Base-by-base conservation (phyloP, 2,888 invertebrate species). In the Drosophila setosimentum region DNA sequence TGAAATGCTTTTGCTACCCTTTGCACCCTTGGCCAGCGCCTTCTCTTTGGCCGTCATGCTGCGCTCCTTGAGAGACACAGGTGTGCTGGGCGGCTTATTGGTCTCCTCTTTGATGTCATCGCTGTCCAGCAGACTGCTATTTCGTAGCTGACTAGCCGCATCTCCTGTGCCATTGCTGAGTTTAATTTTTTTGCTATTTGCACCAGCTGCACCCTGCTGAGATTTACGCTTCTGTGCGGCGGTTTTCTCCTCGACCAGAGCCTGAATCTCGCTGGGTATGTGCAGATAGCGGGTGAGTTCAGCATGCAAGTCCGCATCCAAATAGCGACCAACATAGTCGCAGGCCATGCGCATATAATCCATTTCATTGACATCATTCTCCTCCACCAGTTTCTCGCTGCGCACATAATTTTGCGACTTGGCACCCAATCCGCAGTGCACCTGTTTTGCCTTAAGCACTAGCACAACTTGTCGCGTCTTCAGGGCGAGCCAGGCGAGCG, bases 301-400 rank as follows among this genome's bases (percentile, higher is more conserved):
- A 65, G 94, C 94, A 62, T 95, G 94, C 61, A 97, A 92, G 77
- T 96, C 95, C 51, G 95, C 95, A 87, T 95, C 94, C 35, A 97
- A 93, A 92, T 97, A 97, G 86, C 97, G 96, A 0, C 96, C 96
- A 53, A 97, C 94, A 73, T 97, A 95, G 16, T 97, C 97, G 92
- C 95, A 95, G 0, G 97, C 96, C 94, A 91, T 88, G 33, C 91
- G 90, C 49, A 90, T 55, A 62, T 89, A 92, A 50, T 93, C 92
- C 60, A 81, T 78, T 65, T 92, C 88, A 37, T 84, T 77, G 16
- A 82, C 76, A 18, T 78, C 76, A 54, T 95, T 95, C 66, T 93
- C 94, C 58, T 93, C 93, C 0, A 58, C 60, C 11, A 80, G 33
- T 77, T 95, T 93, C 79, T 93, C 94, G 86, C 96, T 95, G 66